Percentiles rank a stretch among this genome's conserved stretches.
Evolutionary conservation across 2,113 vertebrate species (phyloP).

Genomic region (Sebastes schlegelii): DNA sequence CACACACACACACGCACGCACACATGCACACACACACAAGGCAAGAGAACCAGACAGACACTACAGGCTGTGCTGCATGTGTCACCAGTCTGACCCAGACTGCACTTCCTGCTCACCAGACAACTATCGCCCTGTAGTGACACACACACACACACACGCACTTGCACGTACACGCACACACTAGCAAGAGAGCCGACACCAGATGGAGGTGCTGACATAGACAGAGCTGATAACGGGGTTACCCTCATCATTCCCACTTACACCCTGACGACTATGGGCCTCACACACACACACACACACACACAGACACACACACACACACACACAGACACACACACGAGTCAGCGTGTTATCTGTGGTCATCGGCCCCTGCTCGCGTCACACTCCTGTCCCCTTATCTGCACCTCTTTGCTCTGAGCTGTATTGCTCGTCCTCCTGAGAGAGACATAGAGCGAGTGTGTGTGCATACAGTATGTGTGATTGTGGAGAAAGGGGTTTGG

Average conservation of each 20-base stretch:
- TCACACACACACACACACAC: constrained; percentile 42
- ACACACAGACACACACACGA: constrained; percentile 26
- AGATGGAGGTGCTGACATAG: constrained; percentile 80
- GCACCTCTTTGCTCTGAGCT: constrained; percentile 70
- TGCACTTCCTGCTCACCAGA: constrained; percentile 78
- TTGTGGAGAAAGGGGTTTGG: not conserved
- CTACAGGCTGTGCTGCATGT: constrained; percentile 61
- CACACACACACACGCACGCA: constrained; percentile 14
- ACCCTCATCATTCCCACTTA: constrained; percentile 76
- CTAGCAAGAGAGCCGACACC: constrained; percentile 58
- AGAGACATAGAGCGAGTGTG: constrained; percentile 31
- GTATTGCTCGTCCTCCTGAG: constrained; percentile 67
- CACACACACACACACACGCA: constrained; percentile 22
- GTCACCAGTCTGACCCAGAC: constrained; percentile 78
- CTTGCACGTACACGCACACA: constrained; percentile 36
- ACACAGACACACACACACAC: constrained; percentile 23
- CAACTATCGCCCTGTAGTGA: constrained; percentile 54
- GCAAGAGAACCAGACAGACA: constrained; percentile 27
- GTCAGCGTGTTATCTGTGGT: constrained; percentile 70
- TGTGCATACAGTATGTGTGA: constrained; percentile 19
- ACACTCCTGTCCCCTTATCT: constrained; percentile 80
- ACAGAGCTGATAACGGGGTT: constrained; percentile 76
- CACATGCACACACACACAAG: not conserved
- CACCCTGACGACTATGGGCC: constrained; percentile 61
- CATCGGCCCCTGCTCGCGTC: constrained; percentile 72